Percentiles rank a stretch among this genome's conserved stretches.
Evolutionary conservation across 2,888 invertebrate genomes (phyloP).

Genomic region (Eupithecia subumbrata): DNA sequence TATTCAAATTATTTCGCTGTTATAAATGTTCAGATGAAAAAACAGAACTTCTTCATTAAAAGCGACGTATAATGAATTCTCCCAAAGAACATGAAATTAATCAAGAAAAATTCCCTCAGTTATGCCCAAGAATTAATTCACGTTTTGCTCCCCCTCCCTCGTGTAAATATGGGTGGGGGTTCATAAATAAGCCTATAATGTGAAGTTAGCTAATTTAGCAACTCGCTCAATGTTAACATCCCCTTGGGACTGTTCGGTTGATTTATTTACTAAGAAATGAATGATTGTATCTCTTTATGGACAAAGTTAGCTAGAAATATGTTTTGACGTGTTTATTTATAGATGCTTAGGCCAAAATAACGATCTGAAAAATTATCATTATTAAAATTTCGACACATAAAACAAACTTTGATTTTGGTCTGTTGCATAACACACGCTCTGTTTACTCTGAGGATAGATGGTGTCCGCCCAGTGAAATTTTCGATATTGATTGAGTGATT

Average conservation of each 20-base stretch:
- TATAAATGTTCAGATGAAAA: conserved; percentile 2
- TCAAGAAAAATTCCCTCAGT: conserved; percentile 16
- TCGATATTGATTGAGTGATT: no score
- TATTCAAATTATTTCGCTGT: background rate
- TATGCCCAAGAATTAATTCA: conserved; percentile 28
- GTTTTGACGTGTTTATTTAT: background rate
- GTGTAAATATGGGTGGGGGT: conserved; percentile 59
- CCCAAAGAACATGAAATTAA: conserved; percentile 4
- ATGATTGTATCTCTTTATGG: conserved; percentile 6
- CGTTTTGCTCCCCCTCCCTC: conserved; percentile 28
- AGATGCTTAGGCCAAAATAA: background rate
- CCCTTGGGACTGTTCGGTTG: conserved; percentile 34
- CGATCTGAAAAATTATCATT: background rate
- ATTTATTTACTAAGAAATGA: conserved; percentile 35
- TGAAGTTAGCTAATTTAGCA: conserved; percentile 45
- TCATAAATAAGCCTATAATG: conserved; percentile 60
- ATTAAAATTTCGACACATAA: background rate
- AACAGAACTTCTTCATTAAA: conserved; percentile 14
- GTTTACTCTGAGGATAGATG: background rate
- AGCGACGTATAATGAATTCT: conserved; percentile 11
- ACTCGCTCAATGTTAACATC: conserved; percentile 41
- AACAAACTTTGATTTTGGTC: background rate
- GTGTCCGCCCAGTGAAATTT: background rate
- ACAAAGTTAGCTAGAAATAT: background rate
- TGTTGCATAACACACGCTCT: background rate